These are phyloP conservation scores for Didymodactylos carnosus DNA, from an alignment of 2,888 invertebrate genomes.

Conservation along the genomic window DNA sequence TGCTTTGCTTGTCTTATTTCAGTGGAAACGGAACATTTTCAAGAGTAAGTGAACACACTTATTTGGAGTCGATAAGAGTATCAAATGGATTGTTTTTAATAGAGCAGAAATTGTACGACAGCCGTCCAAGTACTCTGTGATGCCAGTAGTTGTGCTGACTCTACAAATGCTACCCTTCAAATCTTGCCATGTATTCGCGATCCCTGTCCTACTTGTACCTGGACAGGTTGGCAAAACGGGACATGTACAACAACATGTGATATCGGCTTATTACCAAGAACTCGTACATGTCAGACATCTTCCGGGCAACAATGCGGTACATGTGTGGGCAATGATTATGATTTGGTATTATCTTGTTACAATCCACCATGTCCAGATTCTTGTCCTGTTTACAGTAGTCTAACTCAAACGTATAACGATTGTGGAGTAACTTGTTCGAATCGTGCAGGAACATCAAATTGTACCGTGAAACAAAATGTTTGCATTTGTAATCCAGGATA, in stretches of 20 bases:
- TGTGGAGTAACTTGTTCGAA: neutral
- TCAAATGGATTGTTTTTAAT: neutral
- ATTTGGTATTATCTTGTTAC: neutral
- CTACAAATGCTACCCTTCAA: neutral
- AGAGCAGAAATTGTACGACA: neutral
- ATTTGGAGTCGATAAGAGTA: neutral
- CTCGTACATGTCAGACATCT: neutral
- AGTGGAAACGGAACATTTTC: neutral
- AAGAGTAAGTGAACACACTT: neutral
- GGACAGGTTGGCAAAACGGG: neutral
- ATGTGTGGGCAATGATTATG: neutral
- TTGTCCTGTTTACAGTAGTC: neutral
- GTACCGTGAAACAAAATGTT: neutral
- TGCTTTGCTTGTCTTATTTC: neutral
- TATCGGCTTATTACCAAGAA: neutral
- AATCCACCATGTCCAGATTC: neutral
- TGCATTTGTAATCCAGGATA: neutral
- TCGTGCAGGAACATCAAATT: neutral
- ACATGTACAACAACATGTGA: neutral
- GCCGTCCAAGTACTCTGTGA: neutral
- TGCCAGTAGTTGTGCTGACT: neutral
- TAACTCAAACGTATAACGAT: neutral
- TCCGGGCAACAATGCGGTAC: neutral
- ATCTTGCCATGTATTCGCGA: neutral
- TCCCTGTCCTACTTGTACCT: neutral